Percentiles rank a stretch among this genome's conserved stretches.
Evolutionary conservation across 2,888 invertebrate species (phyloP).

Genomic region (Ectemnius continuus): DNA sequence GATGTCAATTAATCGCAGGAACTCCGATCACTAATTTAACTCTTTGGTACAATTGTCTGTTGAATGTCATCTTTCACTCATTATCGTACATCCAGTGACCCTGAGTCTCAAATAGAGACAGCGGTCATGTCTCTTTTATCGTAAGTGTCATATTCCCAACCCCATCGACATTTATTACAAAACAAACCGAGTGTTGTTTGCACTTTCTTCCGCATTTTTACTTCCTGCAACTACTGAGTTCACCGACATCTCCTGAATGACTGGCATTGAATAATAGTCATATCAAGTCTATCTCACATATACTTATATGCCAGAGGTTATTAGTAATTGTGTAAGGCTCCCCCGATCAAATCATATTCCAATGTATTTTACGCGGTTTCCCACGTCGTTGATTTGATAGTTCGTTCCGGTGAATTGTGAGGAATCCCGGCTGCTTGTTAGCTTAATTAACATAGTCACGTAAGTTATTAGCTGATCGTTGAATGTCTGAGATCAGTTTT

Average conservation of each 20-base stretch:
- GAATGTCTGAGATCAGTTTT: no score
- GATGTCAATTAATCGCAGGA: neutral
- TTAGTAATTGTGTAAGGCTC: conserved; percentile 29
- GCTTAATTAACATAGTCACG: no score
- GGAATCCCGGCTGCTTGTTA: no score
- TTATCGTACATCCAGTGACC: no score
- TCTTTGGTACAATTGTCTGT: no score
- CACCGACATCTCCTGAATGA: neutral
- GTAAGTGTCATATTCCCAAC: neutral
- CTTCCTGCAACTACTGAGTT: neutral
- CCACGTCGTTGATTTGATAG: no score
- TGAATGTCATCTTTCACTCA: no score
- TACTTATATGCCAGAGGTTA: neutral
- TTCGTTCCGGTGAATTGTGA: no score
- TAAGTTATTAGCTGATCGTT: no score
- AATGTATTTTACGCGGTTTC: conserved; percentile 1
- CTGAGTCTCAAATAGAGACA: no score
- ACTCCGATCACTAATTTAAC: neutral
- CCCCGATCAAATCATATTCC: conserved; percentile 22
- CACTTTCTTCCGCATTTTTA: neutral
- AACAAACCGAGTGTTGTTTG: neutral
- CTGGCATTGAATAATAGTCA: no score
- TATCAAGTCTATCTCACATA: conserved; percentile 3
- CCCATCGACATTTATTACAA: neutral
- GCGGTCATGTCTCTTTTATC: no score